Conservation (phyloP, 2,113 vertebrate species). For the Ciconia maguari region DNA sequence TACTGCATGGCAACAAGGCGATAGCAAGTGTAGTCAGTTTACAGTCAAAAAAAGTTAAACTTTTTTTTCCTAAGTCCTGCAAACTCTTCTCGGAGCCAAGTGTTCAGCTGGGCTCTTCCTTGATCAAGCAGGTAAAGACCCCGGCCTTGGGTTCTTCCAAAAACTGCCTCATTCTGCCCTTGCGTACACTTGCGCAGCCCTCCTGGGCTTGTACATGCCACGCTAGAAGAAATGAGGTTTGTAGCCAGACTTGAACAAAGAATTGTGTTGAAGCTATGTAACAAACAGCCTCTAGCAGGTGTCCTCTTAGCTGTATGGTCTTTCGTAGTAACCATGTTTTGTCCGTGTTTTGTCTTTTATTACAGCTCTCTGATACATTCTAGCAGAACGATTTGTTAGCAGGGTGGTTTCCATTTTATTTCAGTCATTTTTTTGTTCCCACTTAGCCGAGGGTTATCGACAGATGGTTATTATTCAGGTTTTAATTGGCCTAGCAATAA, state of each 20-base stretch:
- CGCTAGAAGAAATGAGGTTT: background rate
- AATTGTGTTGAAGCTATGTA: background rate
- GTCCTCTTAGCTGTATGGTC: background rate
- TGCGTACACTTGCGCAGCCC: background rate
- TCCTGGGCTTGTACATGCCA: rapidly evolving
- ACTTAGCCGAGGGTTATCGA: background rate
- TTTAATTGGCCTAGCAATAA: background rate
- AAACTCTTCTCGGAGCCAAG: background rate
- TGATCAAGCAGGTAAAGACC: background rate
- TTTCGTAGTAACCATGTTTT: background rate
- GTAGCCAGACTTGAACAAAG: background rate
- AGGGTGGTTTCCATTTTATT: background rate
- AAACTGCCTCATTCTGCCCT: background rate
- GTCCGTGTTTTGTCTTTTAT: background rate
- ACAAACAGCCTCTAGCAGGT: background rate
- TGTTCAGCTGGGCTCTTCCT: background rate
- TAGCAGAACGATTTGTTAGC: background rate
- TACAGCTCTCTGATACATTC: background rate
- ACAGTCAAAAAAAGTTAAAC: background rate
- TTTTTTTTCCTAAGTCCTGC: background rate
- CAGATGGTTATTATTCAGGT: background rate
- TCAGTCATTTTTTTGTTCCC: background rate
- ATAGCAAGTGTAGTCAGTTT: background rate
- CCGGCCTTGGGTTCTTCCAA: background rate
- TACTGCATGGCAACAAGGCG: rapidly evolving